phyloP scores from a whole-genome alignment of 2,888 invertebrate genomes.

The Protophormia terraenovae region DNA sequence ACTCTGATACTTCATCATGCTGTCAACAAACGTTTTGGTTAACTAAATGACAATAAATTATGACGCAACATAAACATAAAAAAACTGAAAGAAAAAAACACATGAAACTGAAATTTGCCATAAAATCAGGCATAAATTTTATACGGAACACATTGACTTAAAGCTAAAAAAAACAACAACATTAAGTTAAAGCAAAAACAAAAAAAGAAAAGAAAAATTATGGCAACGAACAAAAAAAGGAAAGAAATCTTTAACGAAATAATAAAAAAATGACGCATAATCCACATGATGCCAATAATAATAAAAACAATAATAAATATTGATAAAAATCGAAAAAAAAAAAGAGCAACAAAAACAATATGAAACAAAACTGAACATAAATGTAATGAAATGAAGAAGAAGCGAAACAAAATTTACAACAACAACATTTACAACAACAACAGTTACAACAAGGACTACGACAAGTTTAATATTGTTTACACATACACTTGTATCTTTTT shows the following conservation, averaged over 20 bases:
- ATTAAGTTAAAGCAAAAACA: not conserved
- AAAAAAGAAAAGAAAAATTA: not conserved
- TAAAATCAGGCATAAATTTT: slow-evolving; percentile 46
- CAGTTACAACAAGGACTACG: not conserved
- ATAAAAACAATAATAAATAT: slow-evolving; percentile 62
- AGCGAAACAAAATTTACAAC: not conserved
- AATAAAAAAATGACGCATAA: slow-evolving; percentile 58
- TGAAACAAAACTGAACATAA: not conserved
- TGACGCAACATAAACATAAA: slow-evolving; percentile 45
- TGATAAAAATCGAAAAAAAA: slow-evolving; percentile 35
- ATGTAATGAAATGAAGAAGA: not conserved
- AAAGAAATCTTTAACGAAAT: slow-evolving; percentile 34
- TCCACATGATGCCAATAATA: slow-evolving; percentile 67
- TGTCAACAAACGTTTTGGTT: slow-evolving; percentile 61
- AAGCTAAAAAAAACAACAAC: not conserved
- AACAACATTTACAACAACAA: not conserved
- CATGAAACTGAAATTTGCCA: slow-evolving; percentile 41
- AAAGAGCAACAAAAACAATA: not conserved
- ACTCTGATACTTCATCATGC: slow-evolving; percentile 23
- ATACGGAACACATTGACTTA: not conserved
- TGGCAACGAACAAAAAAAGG: not conserved
- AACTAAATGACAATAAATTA: slow-evolving; percentile 65
- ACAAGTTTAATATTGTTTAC: not conserved
- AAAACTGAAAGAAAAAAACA: not conserved
- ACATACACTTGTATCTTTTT: not conserved